Conservation (phyloP, 2,797 vertebrate genomes). For the Luscinia megarhynchos region DNA sequence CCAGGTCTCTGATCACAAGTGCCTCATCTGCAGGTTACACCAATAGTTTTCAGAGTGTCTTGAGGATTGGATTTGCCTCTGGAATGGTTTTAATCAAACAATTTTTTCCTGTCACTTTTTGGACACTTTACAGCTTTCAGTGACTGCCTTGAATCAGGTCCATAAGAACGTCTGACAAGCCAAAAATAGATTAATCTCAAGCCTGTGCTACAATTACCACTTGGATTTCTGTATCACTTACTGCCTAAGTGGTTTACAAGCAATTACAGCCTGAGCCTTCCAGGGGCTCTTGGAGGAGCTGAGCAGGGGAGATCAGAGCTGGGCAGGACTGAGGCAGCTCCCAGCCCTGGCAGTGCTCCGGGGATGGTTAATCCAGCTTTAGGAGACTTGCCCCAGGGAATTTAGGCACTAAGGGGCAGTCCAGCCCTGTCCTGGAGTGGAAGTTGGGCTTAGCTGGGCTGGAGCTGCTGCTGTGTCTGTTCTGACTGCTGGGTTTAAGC, state of each 20-base stretch:
- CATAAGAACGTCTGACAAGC: neutral
- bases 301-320: neutral
- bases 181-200: slow-evolving; percentile 24
- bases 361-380: neutral
- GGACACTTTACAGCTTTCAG: neutral
- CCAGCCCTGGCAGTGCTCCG: neutral
- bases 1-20: neutral
- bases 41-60: neutral
- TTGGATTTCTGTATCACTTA: neutral
- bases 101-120: neutral
- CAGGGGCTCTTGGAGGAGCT: neutral
- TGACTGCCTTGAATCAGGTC: slow-evolving; percentile 12
- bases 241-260: slow-evolving; percentile 41
- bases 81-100: neutral
- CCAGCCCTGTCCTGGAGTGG: neutral
- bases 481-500: neutral
- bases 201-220: neutral
- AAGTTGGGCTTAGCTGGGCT: neutral
- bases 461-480: neutral
- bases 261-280: slow-evolving; percentile 5
- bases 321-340: too few relatives aligned
- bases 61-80: neutral
- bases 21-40: neutral
- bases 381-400: rapidly evolving
- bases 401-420: neutral